Conservation (phyloP, 2,888 invertebrate genomes). For the Melinopterus prodromus region DNA sequence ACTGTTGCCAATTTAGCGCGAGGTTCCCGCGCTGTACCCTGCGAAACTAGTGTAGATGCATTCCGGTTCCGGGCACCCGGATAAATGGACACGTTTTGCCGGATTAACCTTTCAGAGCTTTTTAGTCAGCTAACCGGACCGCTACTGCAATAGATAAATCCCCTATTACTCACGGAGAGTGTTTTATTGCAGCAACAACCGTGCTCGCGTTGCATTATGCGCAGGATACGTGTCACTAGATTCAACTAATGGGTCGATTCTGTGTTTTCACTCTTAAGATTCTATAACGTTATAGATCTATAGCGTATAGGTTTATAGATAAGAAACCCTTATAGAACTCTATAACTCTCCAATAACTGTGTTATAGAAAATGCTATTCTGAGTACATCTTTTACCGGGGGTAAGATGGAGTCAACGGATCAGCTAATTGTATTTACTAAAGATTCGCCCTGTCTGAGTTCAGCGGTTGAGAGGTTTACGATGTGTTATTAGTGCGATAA, state of each 20-base stretch:
- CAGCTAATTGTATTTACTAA: too few species aligned
- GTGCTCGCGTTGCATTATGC: background rate
- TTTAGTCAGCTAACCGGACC: background rate
- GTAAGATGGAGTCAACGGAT: too few species aligned
- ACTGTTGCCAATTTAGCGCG: slow-evolving; percentile 21
- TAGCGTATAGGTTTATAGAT: too few species aligned
- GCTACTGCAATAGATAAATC: background rate
- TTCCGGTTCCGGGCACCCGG: background rate
- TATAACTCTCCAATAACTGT: too few species aligned
- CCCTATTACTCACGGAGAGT: background rate
- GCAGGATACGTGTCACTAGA: background rate
- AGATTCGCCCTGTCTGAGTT: too few species aligned
- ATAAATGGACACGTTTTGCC: background rate
- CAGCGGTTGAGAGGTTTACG: too few species aligned
- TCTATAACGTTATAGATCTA: too few species aligned
- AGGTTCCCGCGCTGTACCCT: background rate
- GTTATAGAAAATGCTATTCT: too few species aligned
- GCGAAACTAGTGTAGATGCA: background rate
- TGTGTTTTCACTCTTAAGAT: too few species aligned
- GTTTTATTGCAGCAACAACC: background rate
- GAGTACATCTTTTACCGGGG: too few species aligned
- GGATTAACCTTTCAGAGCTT: background rate
- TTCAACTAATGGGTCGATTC: background rate
- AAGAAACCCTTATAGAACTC: too few species aligned
- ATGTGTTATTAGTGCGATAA: too few species aligned